Evolutionary conservation across 2,797 vertebrate species (phyloP).

Genomic region (Vipera ursinii): DNA sequence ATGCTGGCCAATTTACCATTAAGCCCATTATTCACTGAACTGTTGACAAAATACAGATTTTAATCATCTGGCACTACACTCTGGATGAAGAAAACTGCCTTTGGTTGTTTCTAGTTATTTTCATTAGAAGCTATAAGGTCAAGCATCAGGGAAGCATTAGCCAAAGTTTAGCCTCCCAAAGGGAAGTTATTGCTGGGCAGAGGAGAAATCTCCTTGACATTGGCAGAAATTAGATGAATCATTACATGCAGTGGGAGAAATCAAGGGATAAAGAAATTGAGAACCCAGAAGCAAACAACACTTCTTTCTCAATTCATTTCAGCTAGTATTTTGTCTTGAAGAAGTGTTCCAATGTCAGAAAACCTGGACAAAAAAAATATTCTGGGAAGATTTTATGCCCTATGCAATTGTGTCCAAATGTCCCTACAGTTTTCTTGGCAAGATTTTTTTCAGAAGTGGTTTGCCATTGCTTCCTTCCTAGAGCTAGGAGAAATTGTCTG

Average conservation of each 20-base stretch:
- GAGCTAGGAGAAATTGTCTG: not conserved
- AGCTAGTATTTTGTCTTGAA: not conserved
- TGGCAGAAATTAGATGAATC: not conserved
- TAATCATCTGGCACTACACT: not conserved
- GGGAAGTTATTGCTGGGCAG: not conserved
- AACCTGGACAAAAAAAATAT: not conserved
- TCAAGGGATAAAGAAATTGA: not conserved
- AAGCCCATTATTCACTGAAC: not conserved
- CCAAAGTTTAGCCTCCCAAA: not conserved
- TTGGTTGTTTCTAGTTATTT: not conserved
- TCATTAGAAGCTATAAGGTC: not conserved
- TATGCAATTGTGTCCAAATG: not conserved
- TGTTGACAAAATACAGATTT: not conserved
- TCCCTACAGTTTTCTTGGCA: not conserved
- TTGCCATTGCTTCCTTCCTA: not conserved
- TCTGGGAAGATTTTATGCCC: not conserved
- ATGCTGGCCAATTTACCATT: not conserved
- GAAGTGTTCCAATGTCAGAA: not conserved
- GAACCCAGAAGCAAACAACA: not conserved
- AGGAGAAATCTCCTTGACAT: not conserved
- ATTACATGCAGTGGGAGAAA: not conserved
- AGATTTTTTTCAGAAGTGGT: not conserved
- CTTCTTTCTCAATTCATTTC: not conserved
- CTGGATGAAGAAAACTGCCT: not conserved
- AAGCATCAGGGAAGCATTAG: not conserved